Conservation (phyloP, 2,888 invertebrate species). For the Caradrina clavipalpis region DNA sequence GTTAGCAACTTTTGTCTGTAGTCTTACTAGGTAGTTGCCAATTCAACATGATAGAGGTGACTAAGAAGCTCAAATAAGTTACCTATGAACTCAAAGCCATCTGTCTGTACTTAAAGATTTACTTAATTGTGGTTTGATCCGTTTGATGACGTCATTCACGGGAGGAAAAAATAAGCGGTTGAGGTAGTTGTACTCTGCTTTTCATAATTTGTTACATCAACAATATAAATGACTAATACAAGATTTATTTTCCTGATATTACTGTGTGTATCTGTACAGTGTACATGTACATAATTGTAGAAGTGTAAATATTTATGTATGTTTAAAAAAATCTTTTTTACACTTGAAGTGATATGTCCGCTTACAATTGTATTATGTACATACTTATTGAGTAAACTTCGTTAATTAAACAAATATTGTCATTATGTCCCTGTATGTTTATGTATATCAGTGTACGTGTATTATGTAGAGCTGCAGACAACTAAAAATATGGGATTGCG, state of each 20-base stretch:
- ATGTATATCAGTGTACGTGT: neutral
- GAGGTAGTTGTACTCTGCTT: neutral
- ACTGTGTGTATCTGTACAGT: neutral
- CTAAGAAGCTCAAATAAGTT: too few species aligned
- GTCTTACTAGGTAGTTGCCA: neutral
- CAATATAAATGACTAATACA: neutral
- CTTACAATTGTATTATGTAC: conserved; percentile 1
- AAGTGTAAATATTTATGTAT: conserved; percentile 5
- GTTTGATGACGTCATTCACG: neutral
- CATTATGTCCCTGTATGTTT: neutral
- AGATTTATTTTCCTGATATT: neutral
- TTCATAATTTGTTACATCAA: neutral
- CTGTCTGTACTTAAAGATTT: neutral
- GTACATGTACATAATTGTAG: neutral
- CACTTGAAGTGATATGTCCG: conserved; percentile 3
- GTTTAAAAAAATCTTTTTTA: neutral
- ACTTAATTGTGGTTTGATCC: conserved; percentile 6
- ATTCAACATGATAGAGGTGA: too few species aligned
- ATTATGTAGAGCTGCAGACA: neutral
- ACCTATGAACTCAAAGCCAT: neutral
- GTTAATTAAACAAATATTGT: conserved; percentile 18
- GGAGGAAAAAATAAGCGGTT: neutral
- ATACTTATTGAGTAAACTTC: conserved; percentile 14
- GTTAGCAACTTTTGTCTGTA: neutral
- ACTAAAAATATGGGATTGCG: conserved; percentile 18